Conservation (phyloP, 2,797 vertebrate genomes). For the Iguana delicatissima region DNA sequence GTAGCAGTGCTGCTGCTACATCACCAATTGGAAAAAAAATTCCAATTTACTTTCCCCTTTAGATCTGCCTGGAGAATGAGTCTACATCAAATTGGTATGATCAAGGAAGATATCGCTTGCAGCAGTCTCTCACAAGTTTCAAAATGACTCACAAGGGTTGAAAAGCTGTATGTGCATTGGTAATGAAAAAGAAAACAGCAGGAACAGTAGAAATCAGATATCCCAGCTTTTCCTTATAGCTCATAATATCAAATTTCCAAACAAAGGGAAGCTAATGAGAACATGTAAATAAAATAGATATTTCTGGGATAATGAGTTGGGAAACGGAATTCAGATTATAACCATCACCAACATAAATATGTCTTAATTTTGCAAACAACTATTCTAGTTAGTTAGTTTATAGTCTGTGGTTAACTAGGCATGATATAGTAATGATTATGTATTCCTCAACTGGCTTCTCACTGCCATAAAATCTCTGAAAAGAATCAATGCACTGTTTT, state of each 20-base stretch:
- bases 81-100: conserved; percentile 75
- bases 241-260: conserved; percentile 63
- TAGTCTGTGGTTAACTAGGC: background rate
- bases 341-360: background rate
- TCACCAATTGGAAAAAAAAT: conserved; percentile 55
- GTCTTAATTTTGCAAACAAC: background rate
- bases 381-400: background rate
- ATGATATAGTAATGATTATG: conserved; percentile 3
- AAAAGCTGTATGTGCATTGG: conserved; percentile 56
- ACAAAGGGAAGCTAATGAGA: conserved; percentile 49
- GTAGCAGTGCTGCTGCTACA: conserved; percentile 43
- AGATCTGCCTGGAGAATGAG: conserved; percentile 72
- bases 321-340: conserved; percentile 38
- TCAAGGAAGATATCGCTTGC: conserved; percentile 70
- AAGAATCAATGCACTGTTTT: background rate
- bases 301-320: conserved; percentile 23
- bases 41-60: conserved; percentile 76
- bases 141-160: conserved; percentile 64
- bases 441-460: conserved; percentile 7
- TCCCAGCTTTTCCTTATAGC: conserved; percentile 45
- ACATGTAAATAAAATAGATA: conserved; percentile 21
- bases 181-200: conserved; percentile 53
- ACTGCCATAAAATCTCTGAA: background rate
- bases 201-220: conserved; percentile 26
- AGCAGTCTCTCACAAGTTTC: conserved; percentile 71